These are phyloP conservation scores for Sinotaia quadrata DNA, from an alignment of 2,888 invertebrate species.

Conservation along the genomic window DNA sequence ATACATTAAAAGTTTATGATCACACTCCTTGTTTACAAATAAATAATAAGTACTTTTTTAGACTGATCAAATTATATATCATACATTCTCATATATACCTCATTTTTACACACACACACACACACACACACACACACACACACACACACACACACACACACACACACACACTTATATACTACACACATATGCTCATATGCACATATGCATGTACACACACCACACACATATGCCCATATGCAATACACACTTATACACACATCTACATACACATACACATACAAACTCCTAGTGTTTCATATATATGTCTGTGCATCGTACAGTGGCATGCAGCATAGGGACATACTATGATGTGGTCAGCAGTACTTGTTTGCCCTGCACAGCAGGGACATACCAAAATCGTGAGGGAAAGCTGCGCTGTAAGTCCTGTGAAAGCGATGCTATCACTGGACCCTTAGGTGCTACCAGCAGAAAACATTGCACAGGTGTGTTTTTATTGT, in stretches of 20 bases:
- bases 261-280: background rate
- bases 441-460: conserved; percentile 58
- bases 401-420: conserved; percentile 64
- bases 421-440: conserved; percentile 50
- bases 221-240: too few relatives aligned
- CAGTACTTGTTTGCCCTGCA: conserved; percentile 63
- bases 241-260: background rate
- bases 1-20: too few relatives aligned
- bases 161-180: conserved; percentile 16
- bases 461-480: conserved; percentile 60
- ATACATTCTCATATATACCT: background rate
- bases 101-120: background rate
- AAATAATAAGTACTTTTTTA: too few relatives aligned
- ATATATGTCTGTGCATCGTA: conserved; percentile 15
- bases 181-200: too few relatives aligned
- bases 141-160: conserved; percentile 6
- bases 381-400: conserved; percentile 69
- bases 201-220: too few relatives aligned
- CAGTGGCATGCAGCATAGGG: conserved; percentile 71
- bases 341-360: conserved; percentile 59
- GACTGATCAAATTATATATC: too few relatives aligned
- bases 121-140: conserved; percentile 14
- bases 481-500: conserved; percentile 55
- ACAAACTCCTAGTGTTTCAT: background rate
- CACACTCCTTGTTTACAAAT: too few relatives aligned